Evolutionary conservation across 2,797 vertebrate species (phyloP).

Genomic region (Channa striata): DNA sequence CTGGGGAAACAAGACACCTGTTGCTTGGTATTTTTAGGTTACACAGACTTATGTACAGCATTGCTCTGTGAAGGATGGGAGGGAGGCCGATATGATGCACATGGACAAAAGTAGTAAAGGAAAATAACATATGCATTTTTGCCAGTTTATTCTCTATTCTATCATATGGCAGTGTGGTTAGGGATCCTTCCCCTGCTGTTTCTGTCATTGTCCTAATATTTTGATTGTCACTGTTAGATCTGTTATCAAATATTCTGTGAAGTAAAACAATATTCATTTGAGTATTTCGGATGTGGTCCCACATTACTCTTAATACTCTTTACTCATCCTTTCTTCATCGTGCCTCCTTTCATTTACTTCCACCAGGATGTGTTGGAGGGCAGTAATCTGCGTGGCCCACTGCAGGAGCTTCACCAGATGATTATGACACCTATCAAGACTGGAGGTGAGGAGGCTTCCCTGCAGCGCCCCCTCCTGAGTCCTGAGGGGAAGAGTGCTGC

Average conservation of each 20-base stretch:
- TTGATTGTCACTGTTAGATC: not conserved
- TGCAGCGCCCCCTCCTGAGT: slow-evolving; percentile 85
- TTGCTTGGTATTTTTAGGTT: slow-evolving; percentile 70
- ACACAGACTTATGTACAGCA: slow-evolving; percentile 38
- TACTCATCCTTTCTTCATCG: not conserved
- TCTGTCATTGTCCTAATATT: not conserved
- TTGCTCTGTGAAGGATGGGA: slow-evolving; percentile 3
- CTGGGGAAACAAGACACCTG: slow-evolving; percentile 68
- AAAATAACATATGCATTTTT: slow-evolving; percentile 58
- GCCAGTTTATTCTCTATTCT: slow-evolving; percentile 50
- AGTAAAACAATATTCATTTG: not conserved
- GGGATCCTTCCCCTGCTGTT: not conserved
- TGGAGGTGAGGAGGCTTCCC: slow-evolving; percentile 82
- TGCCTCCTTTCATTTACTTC: not conserved
- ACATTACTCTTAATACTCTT: not conserved
- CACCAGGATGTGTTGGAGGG: slow-evolving; percentile 95
- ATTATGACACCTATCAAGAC: slow-evolving; percentile 97
- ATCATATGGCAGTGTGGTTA: not conserved
- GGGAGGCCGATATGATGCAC: slow-evolving; percentile 19
- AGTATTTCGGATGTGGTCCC: not conserved
- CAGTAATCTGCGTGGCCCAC: slow-evolving; percentile 90
- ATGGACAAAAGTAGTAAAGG: slow-evolving; percentile 13
- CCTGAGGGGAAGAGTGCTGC: slow-evolving; percentile 78
- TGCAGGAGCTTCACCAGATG: slow-evolving; percentile 98
- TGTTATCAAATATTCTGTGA: not conserved